Evolutionary conservation across 2,113 vertebrate genomes (phyloP).

Genomic region (Brienomyrus longianalis): DNA sequence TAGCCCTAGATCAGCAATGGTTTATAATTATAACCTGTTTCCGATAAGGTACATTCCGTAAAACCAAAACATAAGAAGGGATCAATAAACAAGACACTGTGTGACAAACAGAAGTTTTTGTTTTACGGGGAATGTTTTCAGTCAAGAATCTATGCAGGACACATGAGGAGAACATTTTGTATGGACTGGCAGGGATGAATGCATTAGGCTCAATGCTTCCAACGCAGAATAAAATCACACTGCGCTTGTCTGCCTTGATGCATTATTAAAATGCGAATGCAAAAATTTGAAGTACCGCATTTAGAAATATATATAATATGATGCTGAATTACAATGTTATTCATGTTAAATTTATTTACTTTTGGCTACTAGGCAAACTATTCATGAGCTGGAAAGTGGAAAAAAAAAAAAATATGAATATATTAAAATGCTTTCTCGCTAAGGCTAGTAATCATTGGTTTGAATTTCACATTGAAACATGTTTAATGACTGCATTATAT

Average conservation of each 20-base stretch:
- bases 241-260: neutral
- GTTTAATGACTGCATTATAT: neutral
- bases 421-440: neutral
- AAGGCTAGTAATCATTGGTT: neutral
- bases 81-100: neutral
- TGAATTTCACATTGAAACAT: neutral
- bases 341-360: conserved; percentile 3
- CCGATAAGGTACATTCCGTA: neutral
- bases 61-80: neutral
- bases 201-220: neutral
- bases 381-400: neutral
- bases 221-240: neutral
- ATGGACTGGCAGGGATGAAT: neutral
- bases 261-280: neutral
- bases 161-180: neutral
- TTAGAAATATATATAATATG: neutral
- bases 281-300: neutral
- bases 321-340: neutral
- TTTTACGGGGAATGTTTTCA: neutral
- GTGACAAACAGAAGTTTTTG: neutral
- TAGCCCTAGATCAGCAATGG: neutral
- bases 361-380: neutral
- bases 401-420: neutral
- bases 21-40: neutral
- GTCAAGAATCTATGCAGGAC: neutral